These are phyloP conservation scores for Yponomeuta plumbellus DNA, from an alignment of 2,888 invertebrate species.

Conservation along the genomic window DNA sequence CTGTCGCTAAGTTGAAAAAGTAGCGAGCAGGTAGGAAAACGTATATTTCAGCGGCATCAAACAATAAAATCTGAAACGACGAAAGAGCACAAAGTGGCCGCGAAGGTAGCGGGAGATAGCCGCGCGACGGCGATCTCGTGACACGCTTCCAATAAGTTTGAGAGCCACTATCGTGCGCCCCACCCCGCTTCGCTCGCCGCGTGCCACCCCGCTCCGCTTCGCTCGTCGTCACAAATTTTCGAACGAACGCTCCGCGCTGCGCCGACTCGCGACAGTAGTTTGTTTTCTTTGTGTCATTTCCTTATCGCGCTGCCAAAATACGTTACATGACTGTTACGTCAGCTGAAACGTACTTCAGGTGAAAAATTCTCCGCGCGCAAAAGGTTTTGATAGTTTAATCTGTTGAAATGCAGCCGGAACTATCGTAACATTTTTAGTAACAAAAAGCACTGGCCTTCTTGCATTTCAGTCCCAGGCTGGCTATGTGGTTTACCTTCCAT, in stretches of 20 bases:
- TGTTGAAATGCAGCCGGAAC: slow-evolving; percentile 18
- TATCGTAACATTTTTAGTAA: neutral
- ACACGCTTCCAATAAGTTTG: slow-evolving; percentile 70
- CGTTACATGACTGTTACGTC: slow-evolving; percentile 73
- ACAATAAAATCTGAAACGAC: slow-evolving; percentile 30
- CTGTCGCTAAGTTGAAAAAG: slow-evolving; percentile 2
- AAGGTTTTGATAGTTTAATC: slow-evolving; percentile 46
- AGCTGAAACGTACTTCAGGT: slow-evolving; percentile 70
- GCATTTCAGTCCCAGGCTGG: neutral
- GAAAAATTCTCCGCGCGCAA: slow-evolving; percentile 47
- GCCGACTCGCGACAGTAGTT: slow-evolving; percentile 55
- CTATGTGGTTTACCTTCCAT: neutral
- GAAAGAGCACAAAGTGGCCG: slow-evolving; percentile 37
- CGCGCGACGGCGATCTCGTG: slow-evolving; percentile 57
- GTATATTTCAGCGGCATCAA: slow-evolving; percentile 27
- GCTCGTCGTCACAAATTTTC: slow-evolving; percentile 56
- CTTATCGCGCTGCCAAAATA: slow-evolving; percentile 76
- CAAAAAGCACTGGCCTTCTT: neutral
- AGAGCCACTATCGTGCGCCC: slow-evolving; percentile 45
- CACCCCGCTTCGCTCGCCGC: slow-evolving; percentile 33
- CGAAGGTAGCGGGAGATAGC: slow-evolving; percentile 43
- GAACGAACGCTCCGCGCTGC: slow-evolving; percentile 35
- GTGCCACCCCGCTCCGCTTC: neutral
- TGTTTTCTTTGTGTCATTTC: slow-evolving; percentile 76
- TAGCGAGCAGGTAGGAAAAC: slow-evolving; percentile 1